phyloP scores from a whole-genome alignment of 2,888 invertebrate species.

The Drosophila sordidula region DNA sequence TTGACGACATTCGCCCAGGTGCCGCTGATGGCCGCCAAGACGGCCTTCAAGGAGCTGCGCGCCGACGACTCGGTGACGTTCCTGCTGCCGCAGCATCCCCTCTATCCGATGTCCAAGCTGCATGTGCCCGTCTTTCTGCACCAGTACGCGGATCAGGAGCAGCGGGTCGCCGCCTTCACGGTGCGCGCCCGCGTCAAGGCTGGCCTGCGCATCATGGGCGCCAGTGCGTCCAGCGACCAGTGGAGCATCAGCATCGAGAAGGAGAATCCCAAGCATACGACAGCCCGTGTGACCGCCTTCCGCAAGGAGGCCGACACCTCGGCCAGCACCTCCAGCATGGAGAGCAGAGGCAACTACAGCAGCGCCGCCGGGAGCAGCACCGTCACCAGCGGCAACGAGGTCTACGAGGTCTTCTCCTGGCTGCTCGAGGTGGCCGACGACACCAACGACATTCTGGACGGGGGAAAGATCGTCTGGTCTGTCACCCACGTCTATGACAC shows the following conservation, averaged over 20 bases:
- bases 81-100: constrained; percentile 93
- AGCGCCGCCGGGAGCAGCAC: constrained; percentile 4
- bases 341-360: constrained; percentile 39
- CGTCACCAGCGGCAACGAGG: constrained; percentile 75
- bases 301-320: constrained; percentile 86
- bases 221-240: constrained; percentile 90
- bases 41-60: constrained; percentile 93
- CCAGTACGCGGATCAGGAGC: constrained; percentile 88
- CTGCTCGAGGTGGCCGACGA: constrained; percentile 94
- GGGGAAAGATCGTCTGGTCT: constrained; percentile 95
- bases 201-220: constrained; percentile 93
- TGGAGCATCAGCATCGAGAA: constrained; percentile 95
- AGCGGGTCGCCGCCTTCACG: constrained; percentile 91
- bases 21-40: constrained; percentile 91
- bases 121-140: constrained; percentile 96
- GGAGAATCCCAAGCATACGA: constrained; percentile 93
- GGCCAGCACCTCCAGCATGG: constrained; percentile 53
- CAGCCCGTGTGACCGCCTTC: constrained; percentile 94
- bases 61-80: constrained; percentile 94
- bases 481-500: constrained; percentile 90
- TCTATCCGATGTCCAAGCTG: constrained; percentile 95
- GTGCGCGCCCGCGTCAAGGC: constrained; percentile 96
- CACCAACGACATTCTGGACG: constrained; percentile 91
- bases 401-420: constrained; percentile 96
- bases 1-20: constrained; percentile 88